These are phyloP conservation scores for Aselliscus stoliczkanus DNA, from an alignment of 2,797 vertebrate genomes.

Conservation along the genomic window DNA sequence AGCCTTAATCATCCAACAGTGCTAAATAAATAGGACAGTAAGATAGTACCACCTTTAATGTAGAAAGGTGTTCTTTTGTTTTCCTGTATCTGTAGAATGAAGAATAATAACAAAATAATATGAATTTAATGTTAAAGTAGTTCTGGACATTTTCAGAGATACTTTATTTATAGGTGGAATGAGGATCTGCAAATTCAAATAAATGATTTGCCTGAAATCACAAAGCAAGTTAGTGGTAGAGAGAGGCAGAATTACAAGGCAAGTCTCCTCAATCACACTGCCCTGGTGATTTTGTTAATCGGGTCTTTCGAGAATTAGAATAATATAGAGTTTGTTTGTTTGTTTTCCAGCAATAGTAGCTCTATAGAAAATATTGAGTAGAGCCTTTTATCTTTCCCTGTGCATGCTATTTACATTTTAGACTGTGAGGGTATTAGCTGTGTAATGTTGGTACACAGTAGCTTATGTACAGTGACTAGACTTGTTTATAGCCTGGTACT, in stretches of 20 bases:
- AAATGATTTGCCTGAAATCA: slow-evolving; percentile 28
- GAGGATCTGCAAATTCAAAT: not conserved
- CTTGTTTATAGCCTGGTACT: not conserved
- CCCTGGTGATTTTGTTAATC: not conserved
- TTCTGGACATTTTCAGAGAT: not conserved
- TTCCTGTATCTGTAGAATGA: not conserved
- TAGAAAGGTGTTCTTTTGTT: not conserved
- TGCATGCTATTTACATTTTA: not conserved
- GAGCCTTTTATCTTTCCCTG: not conserved
- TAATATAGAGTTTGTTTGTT: not conserved
- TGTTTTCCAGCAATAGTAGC: not conserved
- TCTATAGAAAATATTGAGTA: not conserved
- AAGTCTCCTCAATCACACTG: not conserved
- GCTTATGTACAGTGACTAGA: not conserved
- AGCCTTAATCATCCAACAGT: not conserved
- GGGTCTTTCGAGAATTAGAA: slow-evolving; percentile 20
- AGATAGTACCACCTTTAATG: not conserved
- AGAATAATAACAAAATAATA: not conserved
- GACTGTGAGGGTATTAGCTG: not conserved
- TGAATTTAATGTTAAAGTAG: not conserved
- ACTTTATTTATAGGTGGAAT: not conserved
- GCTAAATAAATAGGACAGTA: not conserved
- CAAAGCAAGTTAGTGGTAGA: not conserved
- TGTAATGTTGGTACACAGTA: not conserved
- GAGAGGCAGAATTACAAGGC: not conserved